Percentiles rank a stretch among this genome's conserved stretches.
phyloP scores from a whole-genome alignment of 2,797 vertebrate genomes.

The Urosaurus nigricauda region DNA sequence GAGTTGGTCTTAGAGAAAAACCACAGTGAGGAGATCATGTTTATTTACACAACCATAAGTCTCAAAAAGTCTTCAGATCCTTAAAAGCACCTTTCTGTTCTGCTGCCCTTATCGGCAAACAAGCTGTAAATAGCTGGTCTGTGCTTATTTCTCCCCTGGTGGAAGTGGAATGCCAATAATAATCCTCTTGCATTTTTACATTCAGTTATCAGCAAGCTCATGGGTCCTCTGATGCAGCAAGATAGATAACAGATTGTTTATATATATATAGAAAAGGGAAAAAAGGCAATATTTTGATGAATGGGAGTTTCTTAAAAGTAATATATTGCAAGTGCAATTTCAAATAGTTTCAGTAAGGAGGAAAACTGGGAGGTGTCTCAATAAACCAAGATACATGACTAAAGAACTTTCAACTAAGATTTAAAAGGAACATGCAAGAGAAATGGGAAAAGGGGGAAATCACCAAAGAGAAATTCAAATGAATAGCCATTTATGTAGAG shows the following conservation, averaged over 20 bases:
- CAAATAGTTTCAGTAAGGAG: no score
- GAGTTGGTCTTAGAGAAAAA: conserved; percentile 37
- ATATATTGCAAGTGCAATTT: no score
- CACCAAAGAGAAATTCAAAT: no score
- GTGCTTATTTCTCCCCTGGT: background rate
- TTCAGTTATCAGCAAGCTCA: background rate
- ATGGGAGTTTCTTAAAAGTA: no score
- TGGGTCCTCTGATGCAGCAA: background rate
- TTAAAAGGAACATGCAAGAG: no score
- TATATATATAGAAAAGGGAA: background rate
- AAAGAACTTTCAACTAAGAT: no score
- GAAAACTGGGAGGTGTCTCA: no score
- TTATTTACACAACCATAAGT: conserved; percentile 55
- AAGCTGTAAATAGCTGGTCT: background rate
- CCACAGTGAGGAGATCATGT: conserved; percentile 42
- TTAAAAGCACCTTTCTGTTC: conserved; percentile 44
- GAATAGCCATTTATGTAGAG: no score
- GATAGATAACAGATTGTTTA: background rate
- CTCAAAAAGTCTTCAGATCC: conserved; percentile 47
- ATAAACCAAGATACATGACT: no score
- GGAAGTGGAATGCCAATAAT: background rate
- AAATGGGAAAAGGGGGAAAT: no score
- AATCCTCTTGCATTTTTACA: background rate
- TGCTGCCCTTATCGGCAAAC: background rate
- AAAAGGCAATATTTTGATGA: background rate